Base-by-base conservation (phyloP, 2,888 invertebrate species). In the Eristalis tenax region DNA sequence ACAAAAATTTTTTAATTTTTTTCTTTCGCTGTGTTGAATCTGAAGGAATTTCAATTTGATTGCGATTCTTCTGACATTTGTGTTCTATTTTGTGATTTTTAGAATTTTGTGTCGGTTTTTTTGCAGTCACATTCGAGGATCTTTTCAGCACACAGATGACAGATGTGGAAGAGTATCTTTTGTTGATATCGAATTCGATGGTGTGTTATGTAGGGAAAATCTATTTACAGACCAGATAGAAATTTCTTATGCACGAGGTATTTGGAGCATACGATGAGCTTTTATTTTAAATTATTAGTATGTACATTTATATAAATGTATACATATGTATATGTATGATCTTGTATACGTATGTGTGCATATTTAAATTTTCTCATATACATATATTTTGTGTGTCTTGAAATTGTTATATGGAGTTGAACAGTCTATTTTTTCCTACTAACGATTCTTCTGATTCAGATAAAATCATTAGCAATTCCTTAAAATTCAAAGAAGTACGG, bases 1-100 rank as follows among this genome's bases (percentile, higher is more conserved):
- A 89, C 89, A 88, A 90, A 86, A 88, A 83, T 40, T 88, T 70
- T 70, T 70, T 26, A 18, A 38, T 35, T 65, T 66, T 71, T 56
- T 69, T 57, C 18, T 68, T 0, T 50, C 22, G 40, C 32, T 18
- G 32, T 76, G 66, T 76, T 69, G 28, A 57, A 15, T 64, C 40
- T 77, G 59, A 66, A 71, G 59, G 66, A 73, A 69, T 82, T 56
- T 69, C 68, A 76, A 77, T 69, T 74, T 82, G 50, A 77, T 82
- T 82, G 71, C 43, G 71, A 73, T 64, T 82, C 65, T 66, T 71
- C 66, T 71, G 81, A 76, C 71, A 68, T 75, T 83, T 69, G 77
- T 79, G 73, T 69, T 75, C 40, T 43, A 32, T 73, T 76, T 84
- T 71, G 65, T 50, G 28, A 59, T 71, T 77, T 69, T 61, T 50